A percentile compares a stretch with the other conserved stretches of the same genome.
These are phyloP conservation scores for Megathymus violae DNA, from an alignment of 1,140 invertebrate species.

Conservation along the genomic window DNA sequence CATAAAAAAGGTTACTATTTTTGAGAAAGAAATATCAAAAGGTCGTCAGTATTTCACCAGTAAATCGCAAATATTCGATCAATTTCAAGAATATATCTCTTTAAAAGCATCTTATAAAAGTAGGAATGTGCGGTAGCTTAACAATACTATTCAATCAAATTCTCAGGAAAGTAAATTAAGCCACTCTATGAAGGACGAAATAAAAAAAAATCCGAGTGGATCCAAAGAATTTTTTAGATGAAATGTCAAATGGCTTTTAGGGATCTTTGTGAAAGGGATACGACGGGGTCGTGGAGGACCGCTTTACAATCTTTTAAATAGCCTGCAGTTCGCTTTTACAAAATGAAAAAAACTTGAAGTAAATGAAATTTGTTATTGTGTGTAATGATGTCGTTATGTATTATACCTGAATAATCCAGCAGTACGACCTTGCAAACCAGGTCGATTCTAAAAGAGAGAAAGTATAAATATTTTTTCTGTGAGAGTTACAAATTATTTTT, in stretches of 20 bases:
- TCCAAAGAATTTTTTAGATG: slow-evolving; percentile 46
- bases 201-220: slow-evolving; percentile 15
- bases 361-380: too few relatives aligned
- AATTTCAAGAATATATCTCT: too few relatives aligned
- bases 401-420: too few relatives aligned
- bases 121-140: neutral
- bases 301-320: slow-evolving; percentile 13
- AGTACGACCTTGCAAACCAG: too few relatives aligned
- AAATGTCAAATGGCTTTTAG: slow-evolving; percentile 54
- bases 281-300: neutral
- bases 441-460: too few relatives aligned
- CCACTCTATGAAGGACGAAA: slow-evolving; percentile 12
- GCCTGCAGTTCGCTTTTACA: neutral
- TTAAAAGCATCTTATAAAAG: neutral
- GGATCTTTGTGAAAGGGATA: slow-evolving; percentile 39
- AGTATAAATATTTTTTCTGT: too few relatives aligned
- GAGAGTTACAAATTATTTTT: too few relatives aligned
- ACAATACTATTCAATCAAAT: neutral
- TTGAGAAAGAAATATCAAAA: too few relatives aligned
- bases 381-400: too few relatives aligned
- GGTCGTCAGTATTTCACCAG: too few relatives aligned
- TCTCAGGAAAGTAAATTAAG: slow-evolving; percentile 12
- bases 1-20: too few relatives aligned
- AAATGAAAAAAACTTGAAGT: neutral
- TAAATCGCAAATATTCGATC: too few relatives aligned